Base-by-base conservation (phyloP, 2,888 invertebrate genomes). In the Epinotia ramella region DNA sequence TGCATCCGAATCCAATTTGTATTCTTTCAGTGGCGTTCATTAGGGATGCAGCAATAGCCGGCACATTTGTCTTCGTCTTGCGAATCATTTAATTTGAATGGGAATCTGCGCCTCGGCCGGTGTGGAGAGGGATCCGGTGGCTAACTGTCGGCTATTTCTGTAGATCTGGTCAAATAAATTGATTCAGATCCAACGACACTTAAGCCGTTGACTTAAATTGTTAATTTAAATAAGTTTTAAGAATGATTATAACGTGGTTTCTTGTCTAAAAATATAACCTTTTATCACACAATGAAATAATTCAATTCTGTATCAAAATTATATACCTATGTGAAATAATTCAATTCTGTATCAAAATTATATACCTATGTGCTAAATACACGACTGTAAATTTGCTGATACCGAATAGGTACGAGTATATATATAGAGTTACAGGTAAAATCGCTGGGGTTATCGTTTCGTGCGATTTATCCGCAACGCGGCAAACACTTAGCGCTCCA, bases 41-140 rank as follows among this genome's bases (percentile, higher is more conserved):
- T 78, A 65, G 63, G 60, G 65, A 73, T 62, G 59, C 73, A 75
- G 65, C 65, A 63, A n/a, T n/a, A 18, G 33, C 65, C 59, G 40
- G 28, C 46, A 68, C 77, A 78, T 76, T 77, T 63, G 73, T 77
- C 68, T 77, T 65, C 70, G 69, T 68, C 72, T 64, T 64, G 80
- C 81, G 83, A 84, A 79, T 84, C 81, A 84, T 86, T 87, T 84
- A 82, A 85, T 86, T 86, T 83, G 82, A 86, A 87, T 86, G 81
- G 82, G 77, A 78, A 79, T 80, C 79, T 83, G 84, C 84, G 83
- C 83, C 78, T 79, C 74, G 11, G 64, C 46, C 64, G n/a, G 63
- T 12, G 40, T 11, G 3, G 18, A 9, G 40, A 9, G 40, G 24
- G 16, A 49, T 3, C 40, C 13, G 40, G 7, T n/a, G 12, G 11